A percentile compares a stretch with the other conserved stretches of the same genome.
These are phyloP conservation scores for Antitype chi DNA, from an alignment of 2,888 invertebrate species.

Conservation along the genomic window DNA sequence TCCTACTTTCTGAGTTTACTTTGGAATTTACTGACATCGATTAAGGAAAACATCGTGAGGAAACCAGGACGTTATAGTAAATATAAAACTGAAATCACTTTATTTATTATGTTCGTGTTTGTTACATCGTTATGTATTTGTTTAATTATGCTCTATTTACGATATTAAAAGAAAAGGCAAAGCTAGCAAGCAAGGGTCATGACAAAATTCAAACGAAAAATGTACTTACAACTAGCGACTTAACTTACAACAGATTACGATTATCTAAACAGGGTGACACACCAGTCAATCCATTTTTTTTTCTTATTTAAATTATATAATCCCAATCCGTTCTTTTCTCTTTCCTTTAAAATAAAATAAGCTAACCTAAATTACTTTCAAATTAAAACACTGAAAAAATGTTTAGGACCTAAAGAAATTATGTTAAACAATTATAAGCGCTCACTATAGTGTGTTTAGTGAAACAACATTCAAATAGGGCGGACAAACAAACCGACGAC, in stretches of 20 bases:
- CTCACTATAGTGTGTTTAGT: slow-evolving; percentile 27
- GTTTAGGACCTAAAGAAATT: slow-evolving; percentile 4
- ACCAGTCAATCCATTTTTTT: not conserved
- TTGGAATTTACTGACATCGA: too few relatives aligned
- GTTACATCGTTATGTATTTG: too few relatives aligned
- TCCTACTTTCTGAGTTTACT: too few relatives aligned
- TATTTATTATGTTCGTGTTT: too few relatives aligned
- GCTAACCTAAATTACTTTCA: not conserved
- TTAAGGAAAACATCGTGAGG: too few relatives aligned
- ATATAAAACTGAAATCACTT: too few relatives aligned
- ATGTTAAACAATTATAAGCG: slow-evolving; percentile 33
- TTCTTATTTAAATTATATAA: not conserved
- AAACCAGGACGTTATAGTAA: too few relatives aligned
- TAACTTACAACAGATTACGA: not conserved
- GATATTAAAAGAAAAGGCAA: not conserved
- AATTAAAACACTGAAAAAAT: slow-evolving; percentile 31
- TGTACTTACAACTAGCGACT: not conserved
- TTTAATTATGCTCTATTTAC: not conserved
- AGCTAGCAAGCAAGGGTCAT: too few relatives aligned
- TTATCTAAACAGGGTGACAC: not conserved
- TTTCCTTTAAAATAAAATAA: not conserved
- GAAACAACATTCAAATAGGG: slow-evolving; percentile 47
- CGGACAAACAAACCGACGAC: slow-evolving; percentile 30
- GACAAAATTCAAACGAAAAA: not conserved
- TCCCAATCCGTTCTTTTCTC: not conserved